Evolutionary conservation across 2,797 vertebrate genomes (phyloP), one percentile per base, ranked within the genome.

Genomic region (Typhlichthys subterraneus): DNA sequence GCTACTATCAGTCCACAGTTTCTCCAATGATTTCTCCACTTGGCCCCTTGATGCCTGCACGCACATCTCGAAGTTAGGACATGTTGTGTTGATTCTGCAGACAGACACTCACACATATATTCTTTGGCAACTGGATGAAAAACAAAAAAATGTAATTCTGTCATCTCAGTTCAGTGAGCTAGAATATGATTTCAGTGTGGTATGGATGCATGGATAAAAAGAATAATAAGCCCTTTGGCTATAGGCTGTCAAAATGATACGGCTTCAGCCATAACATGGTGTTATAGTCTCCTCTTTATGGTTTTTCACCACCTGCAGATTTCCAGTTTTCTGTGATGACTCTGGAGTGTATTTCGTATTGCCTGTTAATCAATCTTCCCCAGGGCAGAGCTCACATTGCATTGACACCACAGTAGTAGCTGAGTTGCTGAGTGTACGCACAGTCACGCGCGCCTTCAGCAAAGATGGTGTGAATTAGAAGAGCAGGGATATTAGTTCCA

Each of bases 31-130:
- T 12, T 62, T 50, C 76, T 77, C 76, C 82, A 82, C 54, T 69
- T 55, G 80, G 70, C 64, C 80, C 76, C 80, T 85, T 79, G 74
- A 74, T 68, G 73, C 82, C 83, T 83, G 65, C 52, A 17, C 66
- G 56, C 64, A 59, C 53, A 42, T 68, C 59, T 63, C 31, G 59
- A 54, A 57, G 56, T 45, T 14, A 67, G 55, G 14, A 79, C 69
- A 68, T 65, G 42, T 63, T 67, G 53, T 45, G 53, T 66, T 58
- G 17, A 60, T 50, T 42, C 58, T 59, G 13, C 10, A 31, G n/a
- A 56, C 19, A 12, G 38, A 13, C 19, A 57, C 17, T n/a, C 38
- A 17, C 17, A 17, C 17, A 57, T 15, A 57, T 58, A 5, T 19
- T 69, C 57, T 59, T 56, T 17, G 42, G 45, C 45, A n/a, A 47